Base-by-base conservation (phyloP, 64 coral and sea anemone species). In the Pachyseris speciosa region DNA sequence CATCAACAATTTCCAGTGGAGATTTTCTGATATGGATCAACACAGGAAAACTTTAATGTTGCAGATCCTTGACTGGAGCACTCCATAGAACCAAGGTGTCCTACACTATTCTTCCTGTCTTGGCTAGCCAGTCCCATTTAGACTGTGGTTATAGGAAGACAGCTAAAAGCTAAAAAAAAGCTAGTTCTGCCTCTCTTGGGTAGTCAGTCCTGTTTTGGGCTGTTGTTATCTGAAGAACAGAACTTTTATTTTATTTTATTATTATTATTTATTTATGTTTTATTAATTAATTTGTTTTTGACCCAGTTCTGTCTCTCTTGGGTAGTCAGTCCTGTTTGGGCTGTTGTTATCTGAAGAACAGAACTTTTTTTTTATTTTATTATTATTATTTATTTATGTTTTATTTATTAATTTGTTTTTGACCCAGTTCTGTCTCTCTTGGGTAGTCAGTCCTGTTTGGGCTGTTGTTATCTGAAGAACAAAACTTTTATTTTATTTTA, bases 11-110 rank as follows among this genome's bases (percentile, higher is more conserved):
- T 84, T 92, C 59, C 19, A 51, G 44, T 92, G 90, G 80, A 57
- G 39, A 31, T 92, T 47, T 37, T 52, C 32, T 26, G 28, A 36
- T 2, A 92, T 80, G 52, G 37, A 80, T 39, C 9, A 30, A 10
- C 69, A 74, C 33, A 63, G 89, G 39, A 76, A 64, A 85, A 12
- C 63, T 22, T 57, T 92, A 5, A 92, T 85, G 69, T 38, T 92
- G 12, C 90, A 92, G 69, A 92, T 92, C 60, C 60, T 92, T 45
- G 41, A 84, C 27, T 91, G 80, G 90, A 57, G 44, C 36, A 91
- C 31, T 70, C 20, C 22, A 51, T 53, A 65, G 49, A 43, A 30
- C 20, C 24, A 50, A 50, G 69, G 39, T 38, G n/a, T 88, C 22
- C 7, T n/a, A 41, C 9, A 17, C 37, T 64, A 19, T 50, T 50